Percentiles rank a stretch among this genome's conserved stretches.
Evolutionary conservation across 2,797 vertebrate genomes (phyloP).

Genomic region (Delichon dasypus): DNA sequence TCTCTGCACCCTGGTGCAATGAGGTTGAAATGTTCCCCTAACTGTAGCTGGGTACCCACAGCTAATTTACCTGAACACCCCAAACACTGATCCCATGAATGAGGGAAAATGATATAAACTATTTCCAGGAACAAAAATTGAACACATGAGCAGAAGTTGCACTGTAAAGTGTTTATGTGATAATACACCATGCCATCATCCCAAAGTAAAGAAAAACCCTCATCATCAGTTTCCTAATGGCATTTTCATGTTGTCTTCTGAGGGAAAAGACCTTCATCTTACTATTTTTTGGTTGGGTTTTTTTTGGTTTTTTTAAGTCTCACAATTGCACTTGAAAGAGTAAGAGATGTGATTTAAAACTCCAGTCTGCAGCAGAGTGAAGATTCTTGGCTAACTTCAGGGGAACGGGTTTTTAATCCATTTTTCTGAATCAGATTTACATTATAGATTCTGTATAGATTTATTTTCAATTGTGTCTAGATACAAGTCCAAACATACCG

Average conservation of each 20-base stretch:
- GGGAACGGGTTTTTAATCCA: background rate
- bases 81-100: background rate
- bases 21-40: background rate
- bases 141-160: background rate
- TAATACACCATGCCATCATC: background rate
- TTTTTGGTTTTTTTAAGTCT: background rate
- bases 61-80: background rate
- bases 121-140: background rate
- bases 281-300: background rate
- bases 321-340: background rate
- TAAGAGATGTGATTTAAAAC: background rate
- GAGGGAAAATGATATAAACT: rapidly evolving
- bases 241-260: background rate
- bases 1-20: background rate
- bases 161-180: background rate
- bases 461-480: background rate
- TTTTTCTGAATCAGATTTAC: background rate
- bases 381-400: background rate
- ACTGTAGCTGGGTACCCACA: background rate
- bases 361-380: background rate
- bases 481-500: background rate
- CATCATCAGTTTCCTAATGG: background rate
- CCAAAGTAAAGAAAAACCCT: background rate
- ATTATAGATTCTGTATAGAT: background rate
- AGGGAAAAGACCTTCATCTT: background rate